Conservation (phyloP, 2,113 vertebrate genomes). For the Coreoperca whiteheadi region DNA sequence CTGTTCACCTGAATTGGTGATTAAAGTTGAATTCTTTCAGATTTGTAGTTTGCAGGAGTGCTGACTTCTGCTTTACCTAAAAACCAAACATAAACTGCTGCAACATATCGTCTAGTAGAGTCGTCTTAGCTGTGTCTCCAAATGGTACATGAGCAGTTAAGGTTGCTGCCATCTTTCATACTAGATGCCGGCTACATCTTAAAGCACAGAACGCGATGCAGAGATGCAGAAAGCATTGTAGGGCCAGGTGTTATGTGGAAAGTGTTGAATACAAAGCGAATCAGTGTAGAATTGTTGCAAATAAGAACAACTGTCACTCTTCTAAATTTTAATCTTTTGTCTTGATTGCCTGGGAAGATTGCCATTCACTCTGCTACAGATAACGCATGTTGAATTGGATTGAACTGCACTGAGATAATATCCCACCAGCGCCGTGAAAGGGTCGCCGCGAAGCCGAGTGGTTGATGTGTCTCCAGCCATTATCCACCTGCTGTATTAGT, state of each 20-base stretch:
- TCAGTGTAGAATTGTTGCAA: conserved; percentile 26
- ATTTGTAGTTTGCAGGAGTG: background rate
- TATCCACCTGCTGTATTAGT: conserved; percentile 43
- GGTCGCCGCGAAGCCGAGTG: conserved; percentile 3
- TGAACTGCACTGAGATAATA: conserved; percentile 52
- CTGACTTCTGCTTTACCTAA: background rate
- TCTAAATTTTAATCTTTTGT: conserved; percentile 43
- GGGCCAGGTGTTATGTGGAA: background rate
- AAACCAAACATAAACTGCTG: background rate
- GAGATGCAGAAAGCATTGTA: background rate
- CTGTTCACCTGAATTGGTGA: background rate
- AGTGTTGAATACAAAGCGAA: conserved; percentile 11
- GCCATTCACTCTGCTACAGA: conserved; percentile 17
- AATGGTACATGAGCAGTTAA: background rate
- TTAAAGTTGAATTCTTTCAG: background rate
- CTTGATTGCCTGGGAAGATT: conserved; percentile 48
- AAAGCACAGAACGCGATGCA: background rate
- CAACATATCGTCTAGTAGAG: background rate
- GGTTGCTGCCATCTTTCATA: background rate
- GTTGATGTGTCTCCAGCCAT: conserved; percentile 36
- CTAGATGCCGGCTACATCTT: background rate
- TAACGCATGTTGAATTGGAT: conserved; percentile 31
- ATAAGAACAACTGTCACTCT: conserved; percentile 45
- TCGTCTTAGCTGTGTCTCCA: background rate
- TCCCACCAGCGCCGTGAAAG: conserved; percentile 47